These are phyloP conservation scores for Drosophila nasuta DNA, from an alignment of 1,140 invertebrate genomes.

Conservation along the genomic window DNA sequence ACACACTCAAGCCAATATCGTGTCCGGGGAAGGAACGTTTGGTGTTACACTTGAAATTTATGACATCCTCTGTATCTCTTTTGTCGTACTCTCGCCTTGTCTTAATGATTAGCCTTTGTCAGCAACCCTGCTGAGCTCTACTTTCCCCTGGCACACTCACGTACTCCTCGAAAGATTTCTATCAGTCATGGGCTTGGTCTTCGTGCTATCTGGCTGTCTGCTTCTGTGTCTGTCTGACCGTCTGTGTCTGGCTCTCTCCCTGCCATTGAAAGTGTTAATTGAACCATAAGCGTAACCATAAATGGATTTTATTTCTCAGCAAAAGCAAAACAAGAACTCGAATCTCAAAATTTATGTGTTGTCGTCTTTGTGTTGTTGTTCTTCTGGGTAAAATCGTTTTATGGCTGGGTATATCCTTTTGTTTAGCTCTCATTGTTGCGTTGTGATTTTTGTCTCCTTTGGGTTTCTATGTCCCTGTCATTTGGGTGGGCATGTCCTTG, in stretches of 20 bases:
- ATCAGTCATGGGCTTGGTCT: slow-evolving; percentile 42
- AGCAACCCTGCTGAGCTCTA: slow-evolving; percentile 64
- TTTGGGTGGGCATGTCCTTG: slow-evolving; percentile 66
- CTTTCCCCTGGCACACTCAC: slow-evolving; percentile 58
- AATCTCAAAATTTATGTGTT: slow-evolving; percentile 71
- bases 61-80: slow-evolving; percentile 70
- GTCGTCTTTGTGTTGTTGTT: slow-evolving; percentile 15
- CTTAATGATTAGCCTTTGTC: slow-evolving; percentile 73
- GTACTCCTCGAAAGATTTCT: slow-evolving; percentile 43
- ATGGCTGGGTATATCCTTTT: slow-evolving; percentile 57
- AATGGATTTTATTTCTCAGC: slow-evolving; percentile 81
- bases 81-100: slow-evolving; percentile 56
- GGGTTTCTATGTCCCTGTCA: slow-evolving; percentile 53
- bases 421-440: slow-evolving; percentile 39
- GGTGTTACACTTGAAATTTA: slow-evolving; percentile 82
- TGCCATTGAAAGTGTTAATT: slow-evolving; percentile 80
- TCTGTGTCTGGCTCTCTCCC: slow-evolving; percentile 35
- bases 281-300: slow-evolving; percentile 84
- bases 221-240: slow-evolving; percentile 20
- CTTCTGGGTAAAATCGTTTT: slow-evolving; percentile 57
- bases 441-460: slow-evolving; percentile 34
- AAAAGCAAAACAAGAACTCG: slow-evolving; percentile 64
- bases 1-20: slow-evolving; percentile 21
- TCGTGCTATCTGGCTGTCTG: slow-evolving; percentile 27
- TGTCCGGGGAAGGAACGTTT: slow-evolving; percentile 45